phyloP scores from a whole-genome alignment of 1,140 invertebrate species.

The Proctacanthus coquilletti region DNA sequence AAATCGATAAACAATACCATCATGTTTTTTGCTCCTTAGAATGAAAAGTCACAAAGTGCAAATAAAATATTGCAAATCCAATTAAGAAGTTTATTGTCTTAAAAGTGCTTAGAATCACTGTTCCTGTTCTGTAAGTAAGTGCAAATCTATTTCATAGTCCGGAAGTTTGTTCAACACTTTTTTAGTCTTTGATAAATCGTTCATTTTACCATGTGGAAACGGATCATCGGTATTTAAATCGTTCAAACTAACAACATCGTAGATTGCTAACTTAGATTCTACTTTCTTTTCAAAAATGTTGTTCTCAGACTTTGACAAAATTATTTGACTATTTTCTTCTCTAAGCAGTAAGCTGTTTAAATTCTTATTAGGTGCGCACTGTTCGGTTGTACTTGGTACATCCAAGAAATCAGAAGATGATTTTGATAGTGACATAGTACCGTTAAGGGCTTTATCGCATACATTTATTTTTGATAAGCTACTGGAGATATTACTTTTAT shows the following conservation, averaged over 20 bases:
- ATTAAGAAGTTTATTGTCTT: too few relatives aligned
- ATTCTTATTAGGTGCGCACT: background rate
- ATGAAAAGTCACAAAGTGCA: too few relatives aligned
- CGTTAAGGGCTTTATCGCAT: background rate
- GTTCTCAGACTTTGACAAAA: slow-evolving; percentile 15
- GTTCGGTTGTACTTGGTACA: background rate
- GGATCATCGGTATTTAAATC: slow-evolving; percentile 9
- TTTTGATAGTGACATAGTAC: background rate
- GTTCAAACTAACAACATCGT: slow-evolving; percentile 16
- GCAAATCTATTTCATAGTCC: too few relatives aligned
- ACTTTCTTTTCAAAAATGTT: slow-evolving; percentile 16
- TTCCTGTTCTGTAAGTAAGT: too few relatives aligned
- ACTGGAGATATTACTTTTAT: slow-evolving; percentile 2
- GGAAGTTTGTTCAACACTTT: too few relatives aligned
- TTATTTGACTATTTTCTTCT: slow-evolving; percentile 8
- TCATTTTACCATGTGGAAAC: slow-evolving; percentile 5
- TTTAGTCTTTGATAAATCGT: slow-evolving; percentile 7
- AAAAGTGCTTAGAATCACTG: too few relatives aligned
- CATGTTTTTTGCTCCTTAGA: too few relatives aligned
- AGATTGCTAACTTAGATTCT: slow-evolving; percentile 9
- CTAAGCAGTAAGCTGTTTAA: slow-evolving; percentile 2
- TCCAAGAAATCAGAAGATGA: background rate
- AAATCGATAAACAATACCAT: too few relatives aligned
- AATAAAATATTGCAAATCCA: too few relatives aligned
- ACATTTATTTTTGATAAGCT: slow-evolving; percentile 3